Evolutionary conservation across 2,888 invertebrate species (phyloP).

Genomic region (Caenorhabditis panamensis): DNA sequence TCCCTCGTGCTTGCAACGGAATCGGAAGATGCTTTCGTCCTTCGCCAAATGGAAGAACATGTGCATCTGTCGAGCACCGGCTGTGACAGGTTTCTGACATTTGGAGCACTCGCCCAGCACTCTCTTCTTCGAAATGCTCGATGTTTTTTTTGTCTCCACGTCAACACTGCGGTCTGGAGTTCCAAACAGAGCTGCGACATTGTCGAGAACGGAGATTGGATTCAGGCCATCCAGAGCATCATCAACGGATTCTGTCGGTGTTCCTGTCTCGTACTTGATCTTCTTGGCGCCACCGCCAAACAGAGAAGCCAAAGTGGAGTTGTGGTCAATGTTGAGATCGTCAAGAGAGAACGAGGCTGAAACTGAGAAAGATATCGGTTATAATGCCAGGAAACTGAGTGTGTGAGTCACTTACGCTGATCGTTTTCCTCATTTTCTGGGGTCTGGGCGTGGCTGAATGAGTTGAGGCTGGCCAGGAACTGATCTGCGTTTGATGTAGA

Average conservation of each 20-base stretch:
- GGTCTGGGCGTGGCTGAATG: slow-evolving; percentile 44
- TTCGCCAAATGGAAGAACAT: slow-evolving; percentile 81
- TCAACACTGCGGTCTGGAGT: slow-evolving; percentile 58
- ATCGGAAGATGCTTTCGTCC: slow-evolving; percentile 78
- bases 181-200: slow-evolving; percentile 72
- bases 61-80: slow-evolving; percentile 81
- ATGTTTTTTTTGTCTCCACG: slow-evolving; percentile 51
- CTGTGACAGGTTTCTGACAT: slow-evolving; percentile 80
- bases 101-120: slow-evolving; percentile 79
- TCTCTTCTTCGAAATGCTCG: slow-evolving; percentile 75
- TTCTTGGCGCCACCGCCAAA: slow-evolving; percentile 55
- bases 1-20: slow-evolving; percentile 78
- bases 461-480: slow-evolving; percentile 65
- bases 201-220: slow-evolving; percentile 70
- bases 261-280: slow-evolving; percentile 51
- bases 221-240: slow-evolving; percentile 65
- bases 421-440: slow-evolving; percentile 60
- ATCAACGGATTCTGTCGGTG: slow-evolving; percentile 33
- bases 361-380: slow-evolving; percentile 14
- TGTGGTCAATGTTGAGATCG: slow-evolving; percentile 54
- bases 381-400: not conserved
- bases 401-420: slow-evolving; percentile 28
- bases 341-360: slow-evolving; percentile 54
- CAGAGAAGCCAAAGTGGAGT: slow-evolving; percentile 46
- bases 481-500: slow-evolving; percentile 57